phyloP scores from a whole-genome alignment of 1,140 invertebrate genomes.

The Dermatophagoides farinae region DNA sequence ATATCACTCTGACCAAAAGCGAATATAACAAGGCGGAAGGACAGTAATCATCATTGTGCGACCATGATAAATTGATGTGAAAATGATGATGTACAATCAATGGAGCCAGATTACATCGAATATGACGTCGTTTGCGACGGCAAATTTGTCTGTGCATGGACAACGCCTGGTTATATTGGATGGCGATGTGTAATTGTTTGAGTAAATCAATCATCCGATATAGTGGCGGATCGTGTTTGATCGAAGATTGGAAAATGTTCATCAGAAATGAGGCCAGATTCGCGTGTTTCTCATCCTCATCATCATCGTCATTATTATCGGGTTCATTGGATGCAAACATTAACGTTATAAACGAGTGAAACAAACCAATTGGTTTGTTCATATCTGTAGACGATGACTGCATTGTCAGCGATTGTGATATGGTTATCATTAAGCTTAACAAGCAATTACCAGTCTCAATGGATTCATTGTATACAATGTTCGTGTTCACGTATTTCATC shows the following conservation, averaged over 20 bases:
- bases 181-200: neutral
- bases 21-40: neutral
- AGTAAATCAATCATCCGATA: neutral
- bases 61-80: neutral
- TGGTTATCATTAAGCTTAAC: too few relatives aligned
- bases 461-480: too few relatives aligned
- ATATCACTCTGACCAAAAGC: neutral
- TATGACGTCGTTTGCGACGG: neutral
- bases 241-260: neutral
- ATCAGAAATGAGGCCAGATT: neutral
- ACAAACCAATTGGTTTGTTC: neutral
- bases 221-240: neutral
- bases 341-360: neutral
- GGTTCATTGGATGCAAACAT: neutral
- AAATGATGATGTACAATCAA: neutral
- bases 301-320: neutral
- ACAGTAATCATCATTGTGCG: neutral
- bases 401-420: too few relatives aligned
- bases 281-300: neutral
- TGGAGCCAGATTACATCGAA: neutral
- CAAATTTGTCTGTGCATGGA: neutral
- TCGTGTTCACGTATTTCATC: too few relatives aligned
- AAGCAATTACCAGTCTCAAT: too few relatives aligned
- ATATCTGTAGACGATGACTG: too few relatives aligned
- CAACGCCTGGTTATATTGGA: neutral